Conservation (phyloP, 2,888 invertebrate species). For the Phania funesta region DNA sequence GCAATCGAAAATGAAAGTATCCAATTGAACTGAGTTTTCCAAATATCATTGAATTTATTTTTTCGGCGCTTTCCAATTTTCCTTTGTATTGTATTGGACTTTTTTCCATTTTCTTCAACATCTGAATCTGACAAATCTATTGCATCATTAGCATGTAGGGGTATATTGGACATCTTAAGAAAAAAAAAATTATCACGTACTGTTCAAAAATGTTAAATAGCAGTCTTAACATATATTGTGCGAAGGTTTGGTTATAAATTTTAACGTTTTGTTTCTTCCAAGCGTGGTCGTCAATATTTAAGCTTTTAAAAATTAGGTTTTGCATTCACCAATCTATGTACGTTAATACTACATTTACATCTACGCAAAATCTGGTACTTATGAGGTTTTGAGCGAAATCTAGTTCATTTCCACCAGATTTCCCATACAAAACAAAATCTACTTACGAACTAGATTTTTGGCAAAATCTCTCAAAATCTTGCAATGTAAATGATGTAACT, state of each 20-base stretch:
- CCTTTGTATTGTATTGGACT: not conserved
- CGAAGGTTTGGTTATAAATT: not conserved
- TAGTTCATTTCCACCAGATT: too few relatives aligned
- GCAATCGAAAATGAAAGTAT: conserved; percentile 16
- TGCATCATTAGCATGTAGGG: not conserved
- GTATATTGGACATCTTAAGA: conserved; percentile 12
- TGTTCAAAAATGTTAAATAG: conserved; percentile 6
- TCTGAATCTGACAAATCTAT: conserved; percentile 17
- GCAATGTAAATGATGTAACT: too few relatives aligned
- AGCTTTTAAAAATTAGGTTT: not conserved
- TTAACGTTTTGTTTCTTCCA: not conserved
- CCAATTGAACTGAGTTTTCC: conserved; percentile 33
- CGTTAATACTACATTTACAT: too few relatives aligned
- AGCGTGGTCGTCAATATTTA: not conserved
- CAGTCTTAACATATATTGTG: not conserved
- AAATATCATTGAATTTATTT: conserved; percentile 28
- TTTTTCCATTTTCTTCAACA: not conserved
- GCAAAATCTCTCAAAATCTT: too few relatives aligned
- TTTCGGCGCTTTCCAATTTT: conserved; percentile 14
- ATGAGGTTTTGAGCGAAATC: too few relatives aligned
- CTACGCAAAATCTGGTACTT: too few relatives aligned
- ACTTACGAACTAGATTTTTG: too few relatives aligned
- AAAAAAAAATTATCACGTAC: not conserved
- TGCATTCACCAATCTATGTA: too few relatives aligned
- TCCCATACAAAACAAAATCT: too few relatives aligned